Evolutionary conservation across 2,888 invertebrate genomes (phyloP), one percentile per base, ranked within the genome.

Genomic region (Agrotis puta): DNA sequence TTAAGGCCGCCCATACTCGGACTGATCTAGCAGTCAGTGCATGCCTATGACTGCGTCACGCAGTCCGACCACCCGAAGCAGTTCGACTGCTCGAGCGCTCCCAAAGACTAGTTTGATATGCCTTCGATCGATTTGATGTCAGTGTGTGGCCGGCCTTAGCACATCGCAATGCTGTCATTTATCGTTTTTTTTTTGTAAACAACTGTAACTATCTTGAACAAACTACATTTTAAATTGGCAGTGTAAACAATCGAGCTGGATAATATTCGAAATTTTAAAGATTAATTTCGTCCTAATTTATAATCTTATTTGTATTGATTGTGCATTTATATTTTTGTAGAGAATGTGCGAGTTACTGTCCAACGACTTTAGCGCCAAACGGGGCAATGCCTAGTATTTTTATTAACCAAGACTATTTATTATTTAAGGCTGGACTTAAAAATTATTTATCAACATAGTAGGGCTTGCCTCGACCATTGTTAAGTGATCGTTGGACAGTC

Each of bases 321-420:
- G 73, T 84, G 78, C 74, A 81, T 77, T 77, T 77, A 74, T 77
- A 71, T 78, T 74, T 74, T 62, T 67, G 43, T 64, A 64, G 53
- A 64, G 47, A 58, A 63, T 64, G 53, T 39, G n/a, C 22, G 39
- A 68, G 45, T 48, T 20, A 51, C 51, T 67, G 53, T 74, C 65
- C 47, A 70, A 64, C 45, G 7, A 45, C 48, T 24, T 43, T 33
- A 39, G 57, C 56, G 56, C 22, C 11, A 13, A 11, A 18, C 24
- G 2, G 24, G 65, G 45, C 27, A 57, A 18, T 24, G 48, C 64
- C n/a, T 7, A 9, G 27, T 57, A 62, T 62, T 70, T 62, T 63
- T 48, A 47, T 9, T 24, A 39, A 50, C 14, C 45, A 33, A 56
- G n/a, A 45, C 13, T 56, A 22, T 53, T 53, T 54, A 33, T 56